Conservation (phyloP, 1,140 invertebrate species). For the Phortica variegata region DNA sequence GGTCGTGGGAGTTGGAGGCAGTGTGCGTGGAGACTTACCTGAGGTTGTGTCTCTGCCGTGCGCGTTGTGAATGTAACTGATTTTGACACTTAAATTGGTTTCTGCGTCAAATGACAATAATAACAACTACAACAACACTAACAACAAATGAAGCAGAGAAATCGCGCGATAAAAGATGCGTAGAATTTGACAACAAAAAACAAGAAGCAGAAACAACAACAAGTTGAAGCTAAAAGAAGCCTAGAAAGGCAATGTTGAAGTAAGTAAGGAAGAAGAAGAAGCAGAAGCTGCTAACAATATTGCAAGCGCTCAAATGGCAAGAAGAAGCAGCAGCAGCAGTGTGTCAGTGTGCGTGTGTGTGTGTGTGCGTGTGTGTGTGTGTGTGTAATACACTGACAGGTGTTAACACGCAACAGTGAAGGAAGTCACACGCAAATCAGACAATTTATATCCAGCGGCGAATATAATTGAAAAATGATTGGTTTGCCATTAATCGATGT, state of each 20-base stretch:
- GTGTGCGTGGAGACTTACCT: not conserved
- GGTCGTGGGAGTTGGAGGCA: slow-evolving; percentile 7
- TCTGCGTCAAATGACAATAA: slow-evolving; percentile 12
- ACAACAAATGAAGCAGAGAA: slow-evolving; percentile 1
- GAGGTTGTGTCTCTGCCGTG: slow-evolving; percentile 46
- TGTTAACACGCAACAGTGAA: not conserved
- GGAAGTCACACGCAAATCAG: slow-evolving; percentile 39
- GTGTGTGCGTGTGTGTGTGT: no score
- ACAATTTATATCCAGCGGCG: slow-evolving; percentile 55
- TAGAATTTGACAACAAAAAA: slow-evolving; percentile 3
- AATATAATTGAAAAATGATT: slow-evolving; percentile 57
- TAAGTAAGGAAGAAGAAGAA: not conserved
- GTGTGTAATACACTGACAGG: slow-evolving; percentile 7
- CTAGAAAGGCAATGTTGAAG: no score
- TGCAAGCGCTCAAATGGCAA: not conserved
- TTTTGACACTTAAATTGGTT: slow-evolving; percentile 53
- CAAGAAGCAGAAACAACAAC: not conserved
- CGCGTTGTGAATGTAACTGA: slow-evolving; percentile 27
- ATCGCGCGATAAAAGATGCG: not conserved
- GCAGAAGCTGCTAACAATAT: slow-evolving; percentile 3
- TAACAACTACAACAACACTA: slow-evolving; percentile 13
- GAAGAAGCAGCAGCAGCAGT: slow-evolving; percentile 9
- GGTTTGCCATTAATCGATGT: slow-evolving; percentile 40
- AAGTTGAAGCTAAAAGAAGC: not conserved
- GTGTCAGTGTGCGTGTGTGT: slow-evolving; percentile 25